phyloP scores from a whole-genome alignment of 37 sponge, comb jelly and placozoan genomes.

The Chondrosia reniformis region DNA sequence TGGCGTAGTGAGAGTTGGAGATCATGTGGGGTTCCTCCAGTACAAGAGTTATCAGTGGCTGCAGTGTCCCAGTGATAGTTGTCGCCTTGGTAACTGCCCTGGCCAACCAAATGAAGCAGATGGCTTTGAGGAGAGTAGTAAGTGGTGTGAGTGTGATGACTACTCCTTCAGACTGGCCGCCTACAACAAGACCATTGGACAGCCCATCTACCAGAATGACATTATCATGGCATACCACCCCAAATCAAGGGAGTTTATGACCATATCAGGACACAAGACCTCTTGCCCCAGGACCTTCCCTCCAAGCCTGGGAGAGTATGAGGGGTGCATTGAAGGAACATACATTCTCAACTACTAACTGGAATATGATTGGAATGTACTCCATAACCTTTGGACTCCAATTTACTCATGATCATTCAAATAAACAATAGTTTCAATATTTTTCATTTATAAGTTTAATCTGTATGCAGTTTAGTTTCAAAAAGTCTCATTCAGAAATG shows the following conservation, averaged over 20 bases:
- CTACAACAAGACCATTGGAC: slow-evolving; percentile 23
- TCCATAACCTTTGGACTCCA: too few species aligned
- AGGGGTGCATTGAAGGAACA: background rate
- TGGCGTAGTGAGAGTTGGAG: slow-evolving; percentile 5
- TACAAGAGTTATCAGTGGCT: slow-evolving; percentile 1
- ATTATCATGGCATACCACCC: slow-evolving; percentile 5
- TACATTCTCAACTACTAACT: slow-evolving; percentile 9
- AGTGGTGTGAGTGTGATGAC: slow-evolving; percentile 18
- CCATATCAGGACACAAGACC: background rate
- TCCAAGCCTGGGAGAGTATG: background rate
- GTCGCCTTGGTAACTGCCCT: slow-evolving; percentile 15
- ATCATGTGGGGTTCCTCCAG: slow-evolving; percentile 9
- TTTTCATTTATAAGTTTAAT: too few species aligned
- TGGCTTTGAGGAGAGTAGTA: background rate
- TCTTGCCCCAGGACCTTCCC: background rate
- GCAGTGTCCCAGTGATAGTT: background rate
- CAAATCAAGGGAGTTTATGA: background rate
- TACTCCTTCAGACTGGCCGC: slow-evolving; percentile 2
- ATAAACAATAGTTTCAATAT: too few species aligned
- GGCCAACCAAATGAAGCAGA: background rate
- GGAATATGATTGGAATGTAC: too few species aligned
- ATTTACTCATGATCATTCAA: too few species aligned
- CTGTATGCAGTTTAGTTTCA: too few species aligned
- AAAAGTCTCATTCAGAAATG: too few species aligned
- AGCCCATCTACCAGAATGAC: background rate